Evolutionary conservation across 2,113 vertebrate species (phyloP), one percentile per base, ranked within the genome.

Genomic region (Gobius niger): DNA sequence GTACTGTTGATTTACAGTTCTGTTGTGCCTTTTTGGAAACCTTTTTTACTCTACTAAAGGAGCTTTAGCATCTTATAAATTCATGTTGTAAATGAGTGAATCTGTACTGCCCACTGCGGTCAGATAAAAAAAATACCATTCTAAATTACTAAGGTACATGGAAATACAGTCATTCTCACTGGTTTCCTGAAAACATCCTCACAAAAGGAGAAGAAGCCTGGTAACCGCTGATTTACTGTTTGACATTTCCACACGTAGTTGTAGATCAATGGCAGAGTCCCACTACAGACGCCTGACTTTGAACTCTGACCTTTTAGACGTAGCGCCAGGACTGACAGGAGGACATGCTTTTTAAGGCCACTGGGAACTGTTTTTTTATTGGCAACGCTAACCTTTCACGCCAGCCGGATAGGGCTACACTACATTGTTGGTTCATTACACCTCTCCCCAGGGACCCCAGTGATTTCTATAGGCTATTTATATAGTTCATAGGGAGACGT

Each of bases 301-400:
- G 76, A 81, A 86, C 87, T 74, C 76, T 66, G 62, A 84, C 81
- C 81, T 90, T 87, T 82, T 57, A 8, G 65, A 59, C 63, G 40
- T 67, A 68, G 63, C 19, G 60, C 75, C 72, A 74, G 75, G 51
- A 81, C 53, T 67, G 24, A 63, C 60, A 44, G 60, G 68, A 65
- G 49, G 69, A 69, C 79, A 76, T 76, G 40, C 56, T 82, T 76
- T 68, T 76, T 67, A 56, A 47, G 65, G 60, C 85, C 73, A 67
- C 61, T 68, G 79, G 85, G 87, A 87, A 63, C 61, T 47, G 59
- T 72, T 34, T 34, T 84, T 85, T 84, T 89, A 90, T 90, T 90
- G 88, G 81, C 85, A 86, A 78, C 44, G 49, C 75, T 90, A 90
- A 90, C 88, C 88, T 90, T 90, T 87, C 88, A 78, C 85, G 87